These are phyloP conservation scores for Styela clava DNA, from an alignment of 23 tunicate genomes.

Conservation along the genomic window DNA sequence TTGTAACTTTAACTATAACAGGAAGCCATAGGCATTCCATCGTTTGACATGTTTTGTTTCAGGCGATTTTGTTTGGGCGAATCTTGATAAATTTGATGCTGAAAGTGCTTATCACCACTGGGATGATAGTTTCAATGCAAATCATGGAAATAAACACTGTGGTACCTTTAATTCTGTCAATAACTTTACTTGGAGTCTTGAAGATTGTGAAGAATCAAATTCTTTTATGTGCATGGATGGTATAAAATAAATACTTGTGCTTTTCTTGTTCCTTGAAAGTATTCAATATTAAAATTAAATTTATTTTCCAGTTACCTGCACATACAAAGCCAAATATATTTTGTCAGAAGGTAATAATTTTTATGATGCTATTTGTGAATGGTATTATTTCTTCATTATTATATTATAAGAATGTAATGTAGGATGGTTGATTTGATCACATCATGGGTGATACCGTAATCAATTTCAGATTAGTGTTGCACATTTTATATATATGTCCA, in stretches of 20 bases:
- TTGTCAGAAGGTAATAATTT: neutral
- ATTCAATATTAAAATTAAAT: neutral
- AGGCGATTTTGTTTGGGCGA: conserved; percentile 20
- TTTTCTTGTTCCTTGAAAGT: neutral
- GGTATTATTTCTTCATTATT: too few relatives aligned
- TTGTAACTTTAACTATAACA: too few relatives aligned
- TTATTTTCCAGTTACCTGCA: conserved; percentile 18
- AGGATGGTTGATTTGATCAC: too few relatives aligned
- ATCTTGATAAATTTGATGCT: neutral
- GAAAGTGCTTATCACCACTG: conserved; percentile 1
- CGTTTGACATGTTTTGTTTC: neutral
- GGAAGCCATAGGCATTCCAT: too few relatives aligned
- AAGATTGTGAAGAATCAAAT: conserved; percentile 7
- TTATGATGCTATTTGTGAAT: neutral
- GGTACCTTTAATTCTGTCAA: conserved; percentile 18
- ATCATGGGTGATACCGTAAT: too few relatives aligned
- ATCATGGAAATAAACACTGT: conserved; percentile 23
- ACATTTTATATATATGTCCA: too few relatives aligned
- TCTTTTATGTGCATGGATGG: conserved; percentile 30
- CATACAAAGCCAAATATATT: conserved; percentile 10
- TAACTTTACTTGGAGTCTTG: conserved; percentile 21
- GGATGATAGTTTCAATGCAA: neutral
- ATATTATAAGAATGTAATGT: too few relatives aligned
- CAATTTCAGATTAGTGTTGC: too few relatives aligned
- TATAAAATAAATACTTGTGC: neutral